Evolutionary conservation across 1,140 invertebrate genomes (phyloP).

Genomic region (Apis dorsata): DNA sequence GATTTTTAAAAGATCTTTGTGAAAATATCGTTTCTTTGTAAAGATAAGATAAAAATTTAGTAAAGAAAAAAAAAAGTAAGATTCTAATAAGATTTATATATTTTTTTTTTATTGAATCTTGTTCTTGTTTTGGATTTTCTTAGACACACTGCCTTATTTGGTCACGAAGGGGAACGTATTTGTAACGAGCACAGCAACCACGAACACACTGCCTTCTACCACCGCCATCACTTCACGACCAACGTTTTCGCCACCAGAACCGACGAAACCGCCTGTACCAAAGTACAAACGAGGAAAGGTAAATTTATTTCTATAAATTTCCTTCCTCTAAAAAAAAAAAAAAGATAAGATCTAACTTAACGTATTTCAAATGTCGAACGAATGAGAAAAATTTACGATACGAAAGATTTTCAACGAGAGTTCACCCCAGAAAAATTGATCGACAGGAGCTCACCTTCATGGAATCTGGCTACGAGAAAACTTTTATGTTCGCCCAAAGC

Average conservation of each 20-base stretch:
- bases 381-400: neutral
- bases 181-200: conserved; percentile 77
- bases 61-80: too few relatives aligned
- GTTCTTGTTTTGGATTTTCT: conserved; percentile 24
- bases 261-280: conserved; percentile 83
- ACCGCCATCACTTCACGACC: conserved; percentile 74
- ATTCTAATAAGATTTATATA: too few relatives aligned
- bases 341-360: neutral
- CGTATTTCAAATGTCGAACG: too few relatives aligned
- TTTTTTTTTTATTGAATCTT: too few relatives aligned
- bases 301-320: neutral
- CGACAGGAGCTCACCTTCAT: conserved; percentile 87
- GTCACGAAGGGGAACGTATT: conserved; percentile 77
- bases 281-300: conserved; percentile 84
- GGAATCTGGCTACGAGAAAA: conserved; percentile 88
- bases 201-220: conserved; percentile 75
- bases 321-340: neutral
- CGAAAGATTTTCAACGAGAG: neutral
- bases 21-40: too few relatives aligned
- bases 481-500: conserved; percentile 92
- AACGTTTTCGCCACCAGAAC: conserved; percentile 75
- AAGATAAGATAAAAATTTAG: too few relatives aligned
- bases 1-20: too few relatives aligned
- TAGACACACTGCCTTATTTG: conserved; percentile 80
- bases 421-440: neutral